Percentiles rank a stretch among this genome's conserved stretches.
Conservation (phyloP, 2,113 vertebrate genomes). For the Coreoperca whiteheadi region DNA sequence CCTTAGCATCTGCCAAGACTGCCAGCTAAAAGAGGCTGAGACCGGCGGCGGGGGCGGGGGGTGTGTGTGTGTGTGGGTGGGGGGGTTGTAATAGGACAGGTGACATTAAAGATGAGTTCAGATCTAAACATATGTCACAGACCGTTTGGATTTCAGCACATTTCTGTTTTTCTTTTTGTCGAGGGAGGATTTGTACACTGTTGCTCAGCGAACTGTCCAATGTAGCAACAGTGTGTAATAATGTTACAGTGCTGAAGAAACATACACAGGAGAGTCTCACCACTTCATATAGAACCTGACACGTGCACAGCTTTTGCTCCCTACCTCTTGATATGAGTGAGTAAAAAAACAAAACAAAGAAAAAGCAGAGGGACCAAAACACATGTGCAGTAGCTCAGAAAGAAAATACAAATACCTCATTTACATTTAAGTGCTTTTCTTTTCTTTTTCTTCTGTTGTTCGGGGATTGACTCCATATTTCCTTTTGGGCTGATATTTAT, state of each 20-base stretch:
- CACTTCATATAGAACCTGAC: not conserved
- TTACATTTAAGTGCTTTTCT: not conserved
- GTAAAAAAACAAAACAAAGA: not conserved
- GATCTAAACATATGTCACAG: slow-evolving; percentile 12
- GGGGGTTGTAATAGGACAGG: not conserved
- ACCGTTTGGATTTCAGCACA: slow-evolving; percentile 3
- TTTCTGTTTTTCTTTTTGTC: not conserved
- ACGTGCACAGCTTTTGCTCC: not conserved
- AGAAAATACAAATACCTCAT: not conserved
- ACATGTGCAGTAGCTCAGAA: not conserved
- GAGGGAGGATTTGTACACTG: not conserved
- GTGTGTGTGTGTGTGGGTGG: too few species aligned
- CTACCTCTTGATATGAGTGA: not conserved
- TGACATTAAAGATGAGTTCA: slow-evolving; percentile 13
- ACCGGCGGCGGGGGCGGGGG: not conserved
- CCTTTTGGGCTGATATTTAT: not conserved
- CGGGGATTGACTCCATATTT: not conserved
- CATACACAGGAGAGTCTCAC: not conserved
- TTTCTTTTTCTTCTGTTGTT: not conserved
- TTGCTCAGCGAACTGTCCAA: slow-evolving; percentile 2
- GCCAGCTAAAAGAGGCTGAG: slow-evolving; percentile 33
- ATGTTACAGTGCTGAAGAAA: slow-evolving; percentile 8
- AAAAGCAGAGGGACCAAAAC: not conserved
- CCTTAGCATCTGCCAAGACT: slow-evolving; percentile 65
- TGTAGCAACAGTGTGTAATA: slow-evolving; percentile 11